phyloP scores from a whole-genome alignment of 2,113 vertebrate species.

The Lophura nycthemera region DNA sequence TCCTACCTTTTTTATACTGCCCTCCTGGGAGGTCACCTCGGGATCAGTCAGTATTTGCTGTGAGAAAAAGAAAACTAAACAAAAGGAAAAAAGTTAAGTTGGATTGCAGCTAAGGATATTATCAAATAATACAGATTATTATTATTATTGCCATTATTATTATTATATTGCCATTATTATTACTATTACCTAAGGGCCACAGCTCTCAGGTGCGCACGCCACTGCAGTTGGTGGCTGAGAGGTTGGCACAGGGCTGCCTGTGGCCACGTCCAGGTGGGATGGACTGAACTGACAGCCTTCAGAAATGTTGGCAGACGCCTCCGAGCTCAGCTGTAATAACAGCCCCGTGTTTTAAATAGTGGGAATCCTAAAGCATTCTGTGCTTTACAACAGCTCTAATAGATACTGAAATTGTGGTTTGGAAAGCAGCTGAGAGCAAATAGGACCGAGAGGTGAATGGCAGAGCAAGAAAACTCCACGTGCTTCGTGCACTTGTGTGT shows the following conservation, averaged over 20 bases:
- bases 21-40: constrained; percentile 85
- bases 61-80: not conserved
- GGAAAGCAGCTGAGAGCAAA: constrained; percentile 48
- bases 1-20: constrained; percentile 93
- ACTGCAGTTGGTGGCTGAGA: not conserved
- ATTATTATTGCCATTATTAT: no score
- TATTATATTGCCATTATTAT: no score
- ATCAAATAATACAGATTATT: not conserved
- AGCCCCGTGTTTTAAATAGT: not conserved
- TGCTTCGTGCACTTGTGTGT: not conserved
- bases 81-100: not conserved
- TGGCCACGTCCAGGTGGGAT: not conserved
- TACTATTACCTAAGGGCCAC: not conserved
- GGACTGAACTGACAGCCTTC: not conserved
- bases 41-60: constrained; percentile 90
- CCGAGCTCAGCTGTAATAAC: constrained; percentile 69
- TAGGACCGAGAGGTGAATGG: constrained; percentile 6
- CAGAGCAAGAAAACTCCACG: not conserved
- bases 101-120: not conserved
- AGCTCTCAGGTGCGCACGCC: not conserved
- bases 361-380: constrained; percentile 16
- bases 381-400: constrained; percentile 67
- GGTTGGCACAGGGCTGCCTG: not conserved
- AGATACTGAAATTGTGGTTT: constrained; percentile 61
- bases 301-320: not conserved